Evolutionary conservation across 1,140 invertebrate species (phyloP), one percentile per base, ranked within the genome.

Genomic region (Hylaeus anthracinus): DNA sequence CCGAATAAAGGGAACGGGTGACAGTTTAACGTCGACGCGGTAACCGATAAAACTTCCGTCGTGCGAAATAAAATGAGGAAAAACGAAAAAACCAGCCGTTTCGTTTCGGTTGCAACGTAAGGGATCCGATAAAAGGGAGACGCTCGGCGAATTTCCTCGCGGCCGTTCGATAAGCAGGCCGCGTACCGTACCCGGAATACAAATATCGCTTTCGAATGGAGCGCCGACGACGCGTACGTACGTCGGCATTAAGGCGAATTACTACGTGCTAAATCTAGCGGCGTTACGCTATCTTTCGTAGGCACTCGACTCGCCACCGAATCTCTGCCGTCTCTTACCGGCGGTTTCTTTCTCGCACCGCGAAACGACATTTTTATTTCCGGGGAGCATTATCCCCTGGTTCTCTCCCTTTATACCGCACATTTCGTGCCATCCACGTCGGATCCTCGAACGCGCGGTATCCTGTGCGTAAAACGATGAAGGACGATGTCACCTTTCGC

Each of bases 301-400:
- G 78, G 63, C 78, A 79, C 78, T 79, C 76, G 15, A 78, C 58
- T 55, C 60, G 9, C 71, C 70, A 3, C 56, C 77, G 72, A 81
- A 86, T 74, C 72, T 82, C 79, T 66, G 53, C 10, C 26, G n/a
- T 53, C 71, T 81, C 74, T 82, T 82, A 82, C 74, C 65, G 51
- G 14, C 71, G 2, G 41, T 72, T 79, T 79, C 73, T 65, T 48
- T 3, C 37, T 12, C 15, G 15, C 43, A 9, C 37, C 51, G n/a
- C 58, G 61, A 69, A 85, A 72, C 83, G 84, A 83, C 84, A 86
- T 80, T 86, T 86, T 83, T 86, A 86, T 86, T 86, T 76, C 76
- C 74, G 9, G 4, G 65, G 43, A 78, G 80, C 67, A 85, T 85
- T 83, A 87, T 82, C 74, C 72, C 69, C 63, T 51, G 51, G 70